phyloP scores from a whole-genome alignment of 2,888 invertebrate species.

The Chaetoderma sp. region DNA sequence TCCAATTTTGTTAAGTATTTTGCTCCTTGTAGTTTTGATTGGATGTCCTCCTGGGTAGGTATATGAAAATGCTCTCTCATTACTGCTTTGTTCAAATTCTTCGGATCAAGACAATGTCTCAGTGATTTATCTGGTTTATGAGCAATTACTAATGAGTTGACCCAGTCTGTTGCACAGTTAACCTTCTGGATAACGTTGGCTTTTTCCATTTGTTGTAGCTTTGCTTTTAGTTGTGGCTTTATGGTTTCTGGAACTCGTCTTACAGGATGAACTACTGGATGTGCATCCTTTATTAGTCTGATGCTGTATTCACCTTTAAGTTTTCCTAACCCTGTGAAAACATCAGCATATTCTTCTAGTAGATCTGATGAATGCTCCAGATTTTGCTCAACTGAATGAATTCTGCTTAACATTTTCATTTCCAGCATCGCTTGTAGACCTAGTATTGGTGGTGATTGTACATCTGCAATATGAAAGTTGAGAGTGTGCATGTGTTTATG shows the following conservation, averaged over 20 bases:
- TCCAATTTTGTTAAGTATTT: slow-evolving; percentile 25
- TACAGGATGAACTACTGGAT: no score
- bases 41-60: slow-evolving; percentile 26
- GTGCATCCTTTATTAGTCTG: no score
- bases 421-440: no score
- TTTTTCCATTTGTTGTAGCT: slow-evolving; percentile 46
- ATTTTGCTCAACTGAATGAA: no score
- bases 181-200: slow-evolving; percentile 38
- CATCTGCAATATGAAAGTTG: no score
- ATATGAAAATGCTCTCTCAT: slow-evolving; percentile 14
- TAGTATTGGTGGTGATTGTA: no score
- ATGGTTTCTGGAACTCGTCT: slow-evolving; percentile 19
- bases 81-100: neutral
- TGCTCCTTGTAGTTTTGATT: slow-evolving; percentile 21
- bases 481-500: no score
- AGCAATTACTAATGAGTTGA: slow-evolving; percentile 13
- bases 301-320: no score
- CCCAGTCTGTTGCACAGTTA: slow-evolving; percentile 27
- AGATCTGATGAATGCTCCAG: no score
- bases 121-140: slow-evolving; percentile 10
- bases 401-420: no score
- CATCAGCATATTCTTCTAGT: no score
- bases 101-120: slow-evolving; percentile 25
- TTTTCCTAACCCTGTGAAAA: no score
- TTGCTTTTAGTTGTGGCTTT: slow-evolving; percentile 44